Conservation (phyloP, 2,888 invertebrate species). For the Ethmia dodecea region DNA sequence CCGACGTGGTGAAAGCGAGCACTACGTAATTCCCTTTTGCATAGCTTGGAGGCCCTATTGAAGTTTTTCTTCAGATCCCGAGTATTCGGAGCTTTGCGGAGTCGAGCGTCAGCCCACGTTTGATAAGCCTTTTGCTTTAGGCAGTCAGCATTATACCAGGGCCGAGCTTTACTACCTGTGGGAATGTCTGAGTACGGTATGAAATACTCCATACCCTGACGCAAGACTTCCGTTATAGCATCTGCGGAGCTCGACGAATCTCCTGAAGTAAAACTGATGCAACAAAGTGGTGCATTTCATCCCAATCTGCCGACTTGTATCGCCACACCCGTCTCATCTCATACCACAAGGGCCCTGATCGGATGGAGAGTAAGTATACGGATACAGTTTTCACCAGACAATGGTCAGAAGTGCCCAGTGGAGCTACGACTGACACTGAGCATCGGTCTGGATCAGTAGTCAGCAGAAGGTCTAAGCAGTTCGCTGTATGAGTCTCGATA, state of each 20-base stretch:
- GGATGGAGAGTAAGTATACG: slow-evolving; percentile 1
- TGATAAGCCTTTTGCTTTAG: slow-evolving; percentile 10
- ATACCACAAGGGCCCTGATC: slow-evolving; percentile 5
- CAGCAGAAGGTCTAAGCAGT: slow-evolving; percentile 16
- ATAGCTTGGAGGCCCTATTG: slow-evolving; percentile 9
- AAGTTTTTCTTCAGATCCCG: slow-evolving; percentile 5
- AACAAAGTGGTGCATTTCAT: slow-evolving; percentile 18
- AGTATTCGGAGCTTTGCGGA: slow-evolving; percentile 6
- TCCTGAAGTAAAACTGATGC: slow-evolving; percentile 7
- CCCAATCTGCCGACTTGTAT: slow-evolving; percentile 17
- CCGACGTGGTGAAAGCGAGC: slow-evolving; percentile 2
- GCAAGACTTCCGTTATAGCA: background rate
- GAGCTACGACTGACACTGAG: slow-evolving; percentile 7
- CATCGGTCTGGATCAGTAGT: slow-evolving; percentile 13
- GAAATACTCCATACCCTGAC: background rate
- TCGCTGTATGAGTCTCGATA: slow-evolving; percentile 14
- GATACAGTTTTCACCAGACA: slow-evolving; percentile 14
- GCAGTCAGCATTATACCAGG: slow-evolving; percentile 12
- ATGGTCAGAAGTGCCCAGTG: slow-evolving; percentile 14
- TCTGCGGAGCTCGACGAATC: background rate
- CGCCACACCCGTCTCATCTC: slow-evolving; percentile 16
- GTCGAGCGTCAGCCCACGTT: slow-evolving; percentile 11
- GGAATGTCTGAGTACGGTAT: slow-evolving; percentile 5
- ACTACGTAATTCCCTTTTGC: slow-evolving; percentile 2
- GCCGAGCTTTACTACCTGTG: slow-evolving; percentile 5